These are phyloP conservation scores for Formicarius rufipectus DNA, from an alignment of 2,113 vertebrate genomes.

Conservation along the genomic window DNA sequence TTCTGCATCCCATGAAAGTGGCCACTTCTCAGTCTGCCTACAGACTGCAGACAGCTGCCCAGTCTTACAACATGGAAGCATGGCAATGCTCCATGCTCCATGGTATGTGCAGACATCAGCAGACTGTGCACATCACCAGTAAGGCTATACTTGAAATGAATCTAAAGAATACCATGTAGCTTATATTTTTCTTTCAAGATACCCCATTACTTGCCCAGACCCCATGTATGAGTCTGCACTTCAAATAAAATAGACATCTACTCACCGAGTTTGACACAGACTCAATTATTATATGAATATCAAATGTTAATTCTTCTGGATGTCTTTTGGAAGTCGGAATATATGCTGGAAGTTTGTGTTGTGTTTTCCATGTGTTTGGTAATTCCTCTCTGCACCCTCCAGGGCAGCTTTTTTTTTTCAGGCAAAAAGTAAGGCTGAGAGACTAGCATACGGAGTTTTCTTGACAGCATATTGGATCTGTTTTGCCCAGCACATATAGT, in stretches of 20 bases:
- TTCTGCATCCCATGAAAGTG: background rate
- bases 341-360: background rate
- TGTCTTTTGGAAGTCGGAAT: background rate
- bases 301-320: background rate
- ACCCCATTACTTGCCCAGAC: background rate
- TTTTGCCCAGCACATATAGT: background rate
- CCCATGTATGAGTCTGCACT: background rate
- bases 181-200: background rate
- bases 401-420: background rate
- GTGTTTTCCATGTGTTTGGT: background rate
- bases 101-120: fast-evolving
- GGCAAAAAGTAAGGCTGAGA: background rate
- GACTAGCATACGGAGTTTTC: background rate
- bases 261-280: background rate
- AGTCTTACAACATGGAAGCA: fast-evolving
- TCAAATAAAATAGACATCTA: background rate
- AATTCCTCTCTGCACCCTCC: fast-evolving
- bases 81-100: fast-evolving
- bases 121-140: background rate
- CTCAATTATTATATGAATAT: background rate
- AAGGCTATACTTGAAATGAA: background rate
- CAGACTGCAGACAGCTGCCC: background rate
- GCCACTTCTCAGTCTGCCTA: background rate
- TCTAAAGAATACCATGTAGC: background rate
- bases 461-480: background rate